phyloP scores from a whole-genome alignment of 2,113 vertebrate species.

The Pterocles burchelli region DNA sequence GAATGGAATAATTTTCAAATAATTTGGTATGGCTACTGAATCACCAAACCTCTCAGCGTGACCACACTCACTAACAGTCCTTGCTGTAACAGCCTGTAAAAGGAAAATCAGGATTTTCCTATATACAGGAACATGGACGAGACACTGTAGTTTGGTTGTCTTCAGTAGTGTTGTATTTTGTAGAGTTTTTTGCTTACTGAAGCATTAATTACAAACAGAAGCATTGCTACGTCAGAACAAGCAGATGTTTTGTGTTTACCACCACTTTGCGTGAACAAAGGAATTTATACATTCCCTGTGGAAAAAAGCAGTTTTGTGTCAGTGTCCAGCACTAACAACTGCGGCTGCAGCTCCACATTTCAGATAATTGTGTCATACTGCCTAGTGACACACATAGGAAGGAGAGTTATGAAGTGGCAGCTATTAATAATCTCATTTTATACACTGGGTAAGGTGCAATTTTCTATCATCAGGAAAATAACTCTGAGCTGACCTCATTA shows the following conservation, averaged over 20 bases:
- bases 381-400: background rate
- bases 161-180: background rate
- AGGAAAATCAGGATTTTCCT: background rate
- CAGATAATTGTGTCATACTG: background rate
- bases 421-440: background rate
- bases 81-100: background rate
- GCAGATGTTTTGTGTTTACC: background rate
- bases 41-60: background rate
- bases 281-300: background rate
- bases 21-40: background rate
- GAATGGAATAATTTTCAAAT: background rate
- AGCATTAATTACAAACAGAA: constrained; percentile 18
- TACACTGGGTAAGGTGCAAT: background rate
- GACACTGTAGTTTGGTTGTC: background rate
- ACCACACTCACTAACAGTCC: background rate
- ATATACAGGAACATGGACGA: background rate
- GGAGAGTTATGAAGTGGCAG: background rate
- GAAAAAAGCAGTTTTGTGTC: background rate
- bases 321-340: background rate
- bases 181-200: background rate
- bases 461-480: background rate
- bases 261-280: background rate
- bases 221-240: background rate
- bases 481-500: background rate
- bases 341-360: background rate